A percentile compares a stretch with the other conserved stretches of the same genome.
phyloP scores from a whole-genome alignment of 2,113 vertebrate species.

The Lasiurus borealis region DNA sequence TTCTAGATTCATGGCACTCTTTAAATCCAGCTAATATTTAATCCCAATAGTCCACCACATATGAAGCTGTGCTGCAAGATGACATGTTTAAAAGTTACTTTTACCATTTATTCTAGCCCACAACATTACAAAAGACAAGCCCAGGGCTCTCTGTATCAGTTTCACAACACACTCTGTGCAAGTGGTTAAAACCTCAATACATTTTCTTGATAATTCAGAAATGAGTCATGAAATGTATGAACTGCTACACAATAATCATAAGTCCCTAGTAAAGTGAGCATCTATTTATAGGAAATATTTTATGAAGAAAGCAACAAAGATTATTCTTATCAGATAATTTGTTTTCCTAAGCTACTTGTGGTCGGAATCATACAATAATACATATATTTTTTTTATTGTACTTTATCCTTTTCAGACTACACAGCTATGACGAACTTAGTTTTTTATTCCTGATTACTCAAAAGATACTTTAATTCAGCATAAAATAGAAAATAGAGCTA shows the following conservation, averaged over 20 bases:
- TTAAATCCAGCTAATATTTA: conserved; percentile 45
- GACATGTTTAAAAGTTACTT: not conserved
- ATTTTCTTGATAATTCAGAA: conserved; percentile 64
- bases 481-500: conserved; percentile 51
- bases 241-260: not conserved
- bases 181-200: conserved; percentile 45
- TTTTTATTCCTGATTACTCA: conserved; percentile 44
- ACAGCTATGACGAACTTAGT: not conserved
- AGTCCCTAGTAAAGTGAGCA: not conserved
- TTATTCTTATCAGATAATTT: conserved; percentile 15
- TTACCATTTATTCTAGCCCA: not conserved
- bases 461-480: conserved; percentile 12
- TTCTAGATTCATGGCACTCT: not conserved
- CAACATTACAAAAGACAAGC: conserved; percentile 7
- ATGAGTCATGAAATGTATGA: conserved; percentile 16
- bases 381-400: not conserved
- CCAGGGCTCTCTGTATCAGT: not conserved
- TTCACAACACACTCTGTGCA: not conserved
- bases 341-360: not conserved
- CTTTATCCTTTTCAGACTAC: conserved; percentile 46
- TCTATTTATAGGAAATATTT: conserved; percentile 35
- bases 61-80: not conserved
- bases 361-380: not conserved
- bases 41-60: not conserved
- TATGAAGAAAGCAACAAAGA: conserved; percentile 13